Conservation (phyloP, 1,140 invertebrate species). For the Calycopis cecrops region DNA sequence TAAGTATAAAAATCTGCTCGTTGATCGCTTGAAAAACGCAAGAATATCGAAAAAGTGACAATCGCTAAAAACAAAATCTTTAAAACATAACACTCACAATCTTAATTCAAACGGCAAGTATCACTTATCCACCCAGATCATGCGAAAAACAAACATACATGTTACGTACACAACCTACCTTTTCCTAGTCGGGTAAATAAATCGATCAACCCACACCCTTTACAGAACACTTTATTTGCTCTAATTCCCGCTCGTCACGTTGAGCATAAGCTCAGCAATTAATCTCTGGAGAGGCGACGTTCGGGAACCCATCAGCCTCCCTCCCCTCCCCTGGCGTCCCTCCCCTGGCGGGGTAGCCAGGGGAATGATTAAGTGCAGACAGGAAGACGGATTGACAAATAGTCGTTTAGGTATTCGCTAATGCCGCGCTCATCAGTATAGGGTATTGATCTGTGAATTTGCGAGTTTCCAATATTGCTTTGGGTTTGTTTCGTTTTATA, state of each 20-base stretch:
- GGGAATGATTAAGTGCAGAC: slow-evolving; percentile 65
- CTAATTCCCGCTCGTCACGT: slow-evolving; percentile 52
- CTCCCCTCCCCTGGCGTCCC: slow-evolving; percentile 10
- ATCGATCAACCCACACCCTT: slow-evolving; percentile 10
- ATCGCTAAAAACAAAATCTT: too few relatives aligned
- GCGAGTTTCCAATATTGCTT: not conserved
- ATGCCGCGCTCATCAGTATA: slow-evolving; percentile 64
- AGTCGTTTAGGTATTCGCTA: slow-evolving; percentile 68
- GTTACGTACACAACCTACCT: too few relatives aligned
- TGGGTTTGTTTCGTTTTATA: too few relatives aligned
- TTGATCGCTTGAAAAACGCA: too few relatives aligned
- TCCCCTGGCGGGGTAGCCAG: slow-evolving; percentile 40
- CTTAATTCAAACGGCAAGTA: too few relatives aligned
- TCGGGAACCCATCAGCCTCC: slow-evolving; percentile 31
- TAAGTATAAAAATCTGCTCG: too few relatives aligned
- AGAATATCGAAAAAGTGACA: too few relatives aligned
- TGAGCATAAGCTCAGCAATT: slow-evolving; percentile 57
- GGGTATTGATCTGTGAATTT: slow-evolving; percentile 34
- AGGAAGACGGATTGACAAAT: slow-evolving; percentile 71
- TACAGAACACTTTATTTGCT: slow-evolving; percentile 26
- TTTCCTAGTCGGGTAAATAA: not conserved
- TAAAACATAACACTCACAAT: too few relatives aligned
- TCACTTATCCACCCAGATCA: too few relatives aligned
- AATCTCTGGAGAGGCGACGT: slow-evolving; percentile 59
- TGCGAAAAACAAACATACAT: too few relatives aligned